Evolutionary conservation across 2,888 invertebrate genomes (phyloP).

Genomic region (Drosophila melanosoma): DNA sequence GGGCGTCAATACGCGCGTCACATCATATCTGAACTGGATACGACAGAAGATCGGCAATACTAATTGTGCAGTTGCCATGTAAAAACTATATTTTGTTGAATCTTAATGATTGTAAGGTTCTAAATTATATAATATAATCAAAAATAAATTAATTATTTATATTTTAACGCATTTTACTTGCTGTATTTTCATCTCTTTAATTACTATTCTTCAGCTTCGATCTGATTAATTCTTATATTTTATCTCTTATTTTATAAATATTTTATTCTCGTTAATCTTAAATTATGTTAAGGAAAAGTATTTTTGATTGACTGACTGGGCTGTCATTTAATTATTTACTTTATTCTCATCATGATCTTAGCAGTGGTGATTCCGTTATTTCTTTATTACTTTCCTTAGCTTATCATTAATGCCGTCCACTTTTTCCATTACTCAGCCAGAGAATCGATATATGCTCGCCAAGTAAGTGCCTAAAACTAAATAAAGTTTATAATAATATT

Average conservation of each 20-base stretch:
- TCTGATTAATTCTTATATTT: not conserved
- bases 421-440: constrained; percentile 39
- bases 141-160: not conserved
- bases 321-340: not conserved
- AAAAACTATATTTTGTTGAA: not conserved
- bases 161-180: not conserved
- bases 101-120: no score
- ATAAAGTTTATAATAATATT: not conserved
- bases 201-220: not conserved
- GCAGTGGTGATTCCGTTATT: constrained; percentile 74
- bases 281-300: not conserved
- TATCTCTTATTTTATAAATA: not conserved
- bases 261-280: not conserved
- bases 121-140: not conserved
- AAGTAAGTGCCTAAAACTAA: constrained; percentile 4
- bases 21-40: constrained; percentile 87
- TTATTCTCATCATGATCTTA: constrained; percentile 84
- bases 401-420: not conserved
- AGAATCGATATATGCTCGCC: constrained; percentile 82
- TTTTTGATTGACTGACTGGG: not conserved
- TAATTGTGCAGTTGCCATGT: constrained; percentile 60
- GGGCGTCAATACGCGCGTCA: constrained; percentile 86
- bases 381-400: rapidly evolving
- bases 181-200: not conserved
- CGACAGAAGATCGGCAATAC: constrained; percentile 47